phyloP scores from a whole-genome alignment of 2,113 vertebrate genomes.

The Tyto alba region DNA sequence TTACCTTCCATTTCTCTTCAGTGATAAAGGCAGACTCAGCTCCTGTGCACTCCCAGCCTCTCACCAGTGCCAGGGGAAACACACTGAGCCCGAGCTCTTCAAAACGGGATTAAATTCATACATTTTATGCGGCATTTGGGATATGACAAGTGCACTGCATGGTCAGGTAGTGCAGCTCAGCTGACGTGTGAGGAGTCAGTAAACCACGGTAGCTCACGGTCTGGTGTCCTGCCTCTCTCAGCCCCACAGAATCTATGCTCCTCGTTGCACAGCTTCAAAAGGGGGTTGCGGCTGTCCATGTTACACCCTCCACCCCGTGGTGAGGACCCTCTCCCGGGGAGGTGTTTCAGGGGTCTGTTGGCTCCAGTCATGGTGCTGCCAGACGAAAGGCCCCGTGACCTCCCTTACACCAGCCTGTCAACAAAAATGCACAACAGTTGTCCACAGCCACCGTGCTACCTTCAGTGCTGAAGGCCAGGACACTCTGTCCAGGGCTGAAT shows the following conservation, averaged over 20 bases:
- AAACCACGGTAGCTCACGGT: neutral
- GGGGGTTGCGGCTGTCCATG: rapidly evolving
- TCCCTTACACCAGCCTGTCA: neutral
- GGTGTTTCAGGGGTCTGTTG: neutral
- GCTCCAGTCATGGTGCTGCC: neutral
- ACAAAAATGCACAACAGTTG: neutral
- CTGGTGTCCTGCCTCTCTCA: neutral
- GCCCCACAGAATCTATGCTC: rapidly evolving
- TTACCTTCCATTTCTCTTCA: neutral
- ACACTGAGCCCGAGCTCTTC: neutral
- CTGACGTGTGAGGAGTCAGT: neutral
- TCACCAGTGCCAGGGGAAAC: neutral
- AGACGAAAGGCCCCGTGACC: neutral
- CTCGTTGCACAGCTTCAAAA: neutral
- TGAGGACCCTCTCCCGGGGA: neutral
- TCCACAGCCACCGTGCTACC: rapidly evolving
- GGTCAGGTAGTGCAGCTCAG: neutral
- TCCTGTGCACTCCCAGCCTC: neutral
- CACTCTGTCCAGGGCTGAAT: neutral
- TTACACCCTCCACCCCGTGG: rapidly evolving
- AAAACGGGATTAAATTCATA: neutral
- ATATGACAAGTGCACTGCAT: rapidly evolving
- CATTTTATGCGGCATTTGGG: neutral
- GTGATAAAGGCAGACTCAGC: neutral
- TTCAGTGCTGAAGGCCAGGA: neutral